These are phyloP conservation scores for Notiomystis cincta DNA, from an alignment of 2,113 vertebrate genomes.

Conservation along the genomic window DNA sequence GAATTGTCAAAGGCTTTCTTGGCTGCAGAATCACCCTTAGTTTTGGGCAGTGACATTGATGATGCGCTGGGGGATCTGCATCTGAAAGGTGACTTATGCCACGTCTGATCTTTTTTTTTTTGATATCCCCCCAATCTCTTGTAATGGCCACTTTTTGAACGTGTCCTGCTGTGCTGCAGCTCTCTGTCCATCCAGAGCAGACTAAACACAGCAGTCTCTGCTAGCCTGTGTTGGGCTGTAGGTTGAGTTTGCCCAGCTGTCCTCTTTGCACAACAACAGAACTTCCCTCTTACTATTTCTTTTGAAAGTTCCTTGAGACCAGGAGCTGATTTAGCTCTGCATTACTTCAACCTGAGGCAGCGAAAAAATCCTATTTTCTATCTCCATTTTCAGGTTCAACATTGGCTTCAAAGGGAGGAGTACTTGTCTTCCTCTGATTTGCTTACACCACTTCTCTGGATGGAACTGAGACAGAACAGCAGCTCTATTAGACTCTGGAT, in stretches of 20 bases:
- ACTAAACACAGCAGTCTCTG: background rate
- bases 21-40: background rate
- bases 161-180: background rate
- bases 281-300: background rate
- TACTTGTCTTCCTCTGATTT: background rate
- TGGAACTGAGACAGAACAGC: background rate
- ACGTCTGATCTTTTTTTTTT: background rate
- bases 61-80: background rate
- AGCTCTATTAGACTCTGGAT: background rate
- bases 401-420: background rate
- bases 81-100: background rate
- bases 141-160: background rate
- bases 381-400: background rate
- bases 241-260: background rate
- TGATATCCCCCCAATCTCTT: background rate
- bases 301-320: background rate
- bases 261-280: background rate
- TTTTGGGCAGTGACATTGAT: background rate
- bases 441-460: background rate
- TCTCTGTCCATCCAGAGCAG: background rate
- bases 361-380: background rate
- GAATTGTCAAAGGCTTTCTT: background rate
- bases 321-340: background rate
- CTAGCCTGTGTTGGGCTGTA: background rate
- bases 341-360: background rate